Percentiles rank a stretch among this genome's conserved stretches.
These are phyloP conservation scores for Periparus ater DNA, from an alignment of 2,797 vertebrate species.

Conservation along the genomic window DNA sequence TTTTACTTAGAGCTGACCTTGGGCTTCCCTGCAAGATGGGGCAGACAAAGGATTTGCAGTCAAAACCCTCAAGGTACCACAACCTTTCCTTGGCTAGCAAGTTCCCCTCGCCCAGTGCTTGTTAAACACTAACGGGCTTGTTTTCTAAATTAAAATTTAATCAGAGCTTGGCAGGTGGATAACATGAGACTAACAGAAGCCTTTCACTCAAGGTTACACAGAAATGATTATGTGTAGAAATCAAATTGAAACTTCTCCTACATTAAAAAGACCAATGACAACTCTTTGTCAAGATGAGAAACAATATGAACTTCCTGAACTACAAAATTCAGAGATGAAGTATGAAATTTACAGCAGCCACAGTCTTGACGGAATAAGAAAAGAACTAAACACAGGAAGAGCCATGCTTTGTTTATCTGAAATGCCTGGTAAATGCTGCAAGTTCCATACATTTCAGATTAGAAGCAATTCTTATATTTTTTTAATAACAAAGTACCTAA, in stretches of 20 bases:
- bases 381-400: background rate
- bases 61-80: background rate
- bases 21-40: background rate
- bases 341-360: background rate
- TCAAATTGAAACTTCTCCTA: background rate
- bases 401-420: background rate
- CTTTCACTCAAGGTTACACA: background rate
- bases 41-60: background rate
- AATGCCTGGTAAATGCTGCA: background rate
- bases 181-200: background rate
- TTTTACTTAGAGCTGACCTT: background rate
- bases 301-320: background rate
- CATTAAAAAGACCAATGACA: background rate
- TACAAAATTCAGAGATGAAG: background rate
- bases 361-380: background rate
- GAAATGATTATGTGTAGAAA: background rate
- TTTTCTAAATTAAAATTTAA: constrained; percentile 18
- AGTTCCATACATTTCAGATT: background rate
- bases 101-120: background rate
- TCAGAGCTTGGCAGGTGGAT: background rate
- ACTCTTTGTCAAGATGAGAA: background rate
- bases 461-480: background rate
- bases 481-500: background rate
- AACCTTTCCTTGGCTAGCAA: background rate
- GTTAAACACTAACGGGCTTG: background rate